These are phyloP conservation scores for Platanista minor DNA, from an alignment of 2,113 vertebrate genomes.

Conservation along the genomic window DNA sequence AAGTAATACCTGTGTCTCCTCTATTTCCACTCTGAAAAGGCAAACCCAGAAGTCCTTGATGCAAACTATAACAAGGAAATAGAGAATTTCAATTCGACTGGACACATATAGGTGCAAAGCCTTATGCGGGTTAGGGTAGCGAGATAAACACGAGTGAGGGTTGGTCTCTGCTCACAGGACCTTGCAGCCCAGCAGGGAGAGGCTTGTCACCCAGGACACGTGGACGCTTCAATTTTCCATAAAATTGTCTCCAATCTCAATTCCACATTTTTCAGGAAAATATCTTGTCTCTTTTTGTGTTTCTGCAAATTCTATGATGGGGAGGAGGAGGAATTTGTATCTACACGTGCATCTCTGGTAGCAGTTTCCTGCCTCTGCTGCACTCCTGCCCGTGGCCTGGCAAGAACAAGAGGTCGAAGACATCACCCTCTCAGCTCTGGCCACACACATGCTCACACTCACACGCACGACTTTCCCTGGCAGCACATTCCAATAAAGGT, in stretches of 20 bases:
- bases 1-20: background rate
- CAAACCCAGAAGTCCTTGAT: background rate
- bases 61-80: background rate
- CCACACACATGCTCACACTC: accelerated
- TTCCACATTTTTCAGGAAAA: background rate
- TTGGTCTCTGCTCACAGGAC: accelerated
- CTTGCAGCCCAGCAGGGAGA: background rate
- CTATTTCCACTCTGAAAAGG: background rate
- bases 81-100: background rate
- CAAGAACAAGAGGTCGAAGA: background rate
- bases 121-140: accelerated
- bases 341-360: accelerated
- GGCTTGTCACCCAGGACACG: accelerated
- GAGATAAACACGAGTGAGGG: accelerated
- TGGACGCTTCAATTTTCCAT: accelerated
- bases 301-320: background rate
- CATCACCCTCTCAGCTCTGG: background rate
- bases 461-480: accelerated
- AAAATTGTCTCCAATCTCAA: background rate
- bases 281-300: background rate
- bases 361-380: too few species aligned
- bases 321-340: accelerated
- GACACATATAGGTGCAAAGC: background rate
- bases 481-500: background rate
- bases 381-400: accelerated